Evolutionary conservation across 2,888 invertebrate genomes (phyloP), one percentile per base, ranked within the genome.

Genomic region (Papilio elwesi): DNA sequence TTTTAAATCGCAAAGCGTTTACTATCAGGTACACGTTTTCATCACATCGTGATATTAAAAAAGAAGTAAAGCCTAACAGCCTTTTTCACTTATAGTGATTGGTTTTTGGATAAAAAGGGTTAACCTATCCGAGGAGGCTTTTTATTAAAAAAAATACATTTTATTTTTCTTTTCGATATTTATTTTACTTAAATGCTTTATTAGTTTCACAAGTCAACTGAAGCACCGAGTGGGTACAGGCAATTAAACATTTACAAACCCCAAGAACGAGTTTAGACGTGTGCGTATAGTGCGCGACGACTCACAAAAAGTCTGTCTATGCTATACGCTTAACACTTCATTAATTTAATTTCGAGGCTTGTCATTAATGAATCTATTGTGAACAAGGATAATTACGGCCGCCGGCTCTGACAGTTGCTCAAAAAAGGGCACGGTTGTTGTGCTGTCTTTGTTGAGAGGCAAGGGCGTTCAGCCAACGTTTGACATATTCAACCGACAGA

Each of bases 301-400:
- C 43, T 64, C 26, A 62, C 26, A 65, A 64, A 65, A 68, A 71
- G 63, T 48, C 4, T 48, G 51, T 51, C 6, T 51, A 43, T 7
- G 10, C 51, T 55, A 43, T 16, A 64, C 57, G 53, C 15, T 63
- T 64, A 53, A 51, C 38, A 73, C 57, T 68, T 73, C 73, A 73
- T 65, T 68, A 68, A 68, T 68, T 68, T 65, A 48, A 73, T 68
- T 64, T 73, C 53, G 13, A 53, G 38, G 51, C 69, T 57, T 73
- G 69, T 70, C 70, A 66, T 53, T 70, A 62, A 59, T 52, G 64
- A 48, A 38, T 73, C 69, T 73, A 66, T 70, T 70, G 66, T 73
- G 38, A 53, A 53, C 65, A 48, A 69, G 26, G 62, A 62, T 73
- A 69, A 73, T 52, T 65, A 57, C 65, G 38, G 52, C 51, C 62